A percentile compares a stretch with the other conserved stretches of the same genome.
phyloP scores from a whole-genome alignment of 2,113 vertebrate species.

The Eulacestoma nigropectus region DNA sequence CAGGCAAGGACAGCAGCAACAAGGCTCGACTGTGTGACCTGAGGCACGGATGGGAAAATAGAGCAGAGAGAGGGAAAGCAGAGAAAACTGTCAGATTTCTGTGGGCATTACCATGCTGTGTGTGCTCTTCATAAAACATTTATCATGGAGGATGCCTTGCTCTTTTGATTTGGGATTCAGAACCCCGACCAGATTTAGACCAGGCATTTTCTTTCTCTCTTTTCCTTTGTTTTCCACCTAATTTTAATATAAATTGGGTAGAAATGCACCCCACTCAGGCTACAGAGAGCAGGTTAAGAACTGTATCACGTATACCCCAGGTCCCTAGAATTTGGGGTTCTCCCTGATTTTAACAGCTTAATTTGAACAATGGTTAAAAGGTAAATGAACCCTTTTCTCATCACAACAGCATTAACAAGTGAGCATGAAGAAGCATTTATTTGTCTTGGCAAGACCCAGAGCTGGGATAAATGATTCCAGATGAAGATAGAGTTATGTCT shows the following conservation, averaged over 20 bases:
- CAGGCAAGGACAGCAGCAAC: constrained; percentile 54
- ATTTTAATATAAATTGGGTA: constrained; percentile 35
- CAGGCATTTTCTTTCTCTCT: constrained; percentile 4
- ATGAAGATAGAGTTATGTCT: constrained; percentile 8
- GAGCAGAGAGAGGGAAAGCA: constrained; percentile 21
- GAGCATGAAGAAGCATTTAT: constrained; percentile 6
- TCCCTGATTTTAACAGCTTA: not conserved
- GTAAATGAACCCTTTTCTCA: constrained; percentile 1
- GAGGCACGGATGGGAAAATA: not conserved
- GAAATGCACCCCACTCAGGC: not conserved
- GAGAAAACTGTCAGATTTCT: constrained; percentile 44
- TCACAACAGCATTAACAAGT: not conserved
- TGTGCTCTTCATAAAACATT: constrained; percentile 57
- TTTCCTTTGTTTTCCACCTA: constrained; percentile 2
- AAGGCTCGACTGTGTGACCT: constrained; percentile 30
- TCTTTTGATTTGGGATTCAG: constrained; percentile 59
- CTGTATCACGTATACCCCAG: rapidly evolving
- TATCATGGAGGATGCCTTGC: not conserved
- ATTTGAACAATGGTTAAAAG: not conserved
- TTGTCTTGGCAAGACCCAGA: constrained; percentile 28
- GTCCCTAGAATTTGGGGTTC: not conserved
- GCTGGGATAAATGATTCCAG: constrained; percentile 32
- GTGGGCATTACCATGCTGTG: constrained; percentile 33
- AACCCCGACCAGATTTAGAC: constrained; percentile 6
- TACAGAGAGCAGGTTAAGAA: not conserved